These are phyloP conservation scores for Thereva unica DNA, from an alignment of 2,888 invertebrate species.

Conservation along the genomic window DNA sequence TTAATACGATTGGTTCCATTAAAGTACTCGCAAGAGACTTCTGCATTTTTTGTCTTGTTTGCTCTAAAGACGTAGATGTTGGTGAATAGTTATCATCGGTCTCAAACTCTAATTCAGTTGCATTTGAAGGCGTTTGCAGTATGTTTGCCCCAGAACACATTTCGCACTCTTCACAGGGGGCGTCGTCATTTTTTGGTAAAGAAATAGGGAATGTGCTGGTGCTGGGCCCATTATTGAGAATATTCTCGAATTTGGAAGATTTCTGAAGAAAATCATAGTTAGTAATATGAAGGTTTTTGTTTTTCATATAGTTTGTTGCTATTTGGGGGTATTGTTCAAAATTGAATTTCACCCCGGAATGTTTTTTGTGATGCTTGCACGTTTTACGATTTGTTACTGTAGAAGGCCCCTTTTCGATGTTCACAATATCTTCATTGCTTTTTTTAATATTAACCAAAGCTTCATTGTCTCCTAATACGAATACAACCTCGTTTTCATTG, in stretches of 20 bases:
- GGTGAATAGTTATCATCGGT: slow-evolving; percentile 53
- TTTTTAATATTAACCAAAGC: slow-evolving; percentile 67
- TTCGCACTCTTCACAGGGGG: slow-evolving; percentile 61
- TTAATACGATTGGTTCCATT: no score
- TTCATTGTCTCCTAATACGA: slow-evolving; percentile 74
- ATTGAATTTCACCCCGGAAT: slow-evolving; percentile 75
- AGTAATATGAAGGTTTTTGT: slow-evolving; percentile 66
- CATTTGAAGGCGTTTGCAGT: slow-evolving; percentile 77
- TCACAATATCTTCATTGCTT: slow-evolving; percentile 54
- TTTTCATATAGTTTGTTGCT: slow-evolving; percentile 73
- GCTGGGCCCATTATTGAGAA: slow-evolving; percentile 15
- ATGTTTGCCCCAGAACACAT: slow-evolving; percentile 64
- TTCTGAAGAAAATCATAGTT: slow-evolving; percentile 65
- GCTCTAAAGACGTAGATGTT: slow-evolving; percentile 36
- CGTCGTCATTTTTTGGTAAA: slow-evolving; percentile 42
- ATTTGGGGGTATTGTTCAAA: slow-evolving; percentile 75
- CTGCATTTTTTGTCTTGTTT: neutral
- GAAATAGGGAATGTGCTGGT: slow-evolving; percentile 30
- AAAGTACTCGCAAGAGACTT: no score
- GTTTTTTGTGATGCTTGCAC: slow-evolving; percentile 61
- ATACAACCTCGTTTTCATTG: slow-evolving; percentile 62
- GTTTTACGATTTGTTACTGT: slow-evolving; percentile 45
- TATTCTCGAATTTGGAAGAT: slow-evolving; percentile 60
- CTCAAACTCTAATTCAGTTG: slow-evolving; percentile 71
- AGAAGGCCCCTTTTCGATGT: slow-evolving; percentile 28